Base-by-base conservation (phyloP, 2,888 invertebrate genomes). In the Ornithoptera alexandrae region DNA sequence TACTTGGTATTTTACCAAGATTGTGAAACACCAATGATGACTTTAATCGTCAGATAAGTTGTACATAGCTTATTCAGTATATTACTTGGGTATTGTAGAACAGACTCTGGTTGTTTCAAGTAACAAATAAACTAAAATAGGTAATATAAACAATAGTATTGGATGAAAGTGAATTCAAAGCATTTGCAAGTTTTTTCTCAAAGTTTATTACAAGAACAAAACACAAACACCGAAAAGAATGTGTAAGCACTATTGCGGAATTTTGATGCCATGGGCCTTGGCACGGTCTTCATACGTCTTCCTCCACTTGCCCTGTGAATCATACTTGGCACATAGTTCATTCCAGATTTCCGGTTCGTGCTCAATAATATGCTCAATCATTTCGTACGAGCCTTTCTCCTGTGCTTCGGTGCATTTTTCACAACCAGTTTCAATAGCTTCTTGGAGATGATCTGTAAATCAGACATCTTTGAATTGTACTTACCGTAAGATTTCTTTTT, bases 381-480 rank as follows among this genome's bases (percentile, higher is more conserved):
- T 94, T 74, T 92, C 94, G 61, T 42, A 64, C 0, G 63, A 53
- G 61, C 94, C 95, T 7, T 85, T 81, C 78, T 92, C 94, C 81
- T 96, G 96, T 36, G 90, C 90, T 53, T 95, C 94, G 39, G 94
- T 95, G 81, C 96, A 96, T 81, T 95, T 95, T 67, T 79, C 77
- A 82, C 96, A 96, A 65, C 94, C 94, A 24, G 92, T 94, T 71
- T 88, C 83, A 63, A 95, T 79, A 0, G 95, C 95, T 74, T 95
- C 95, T 7, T 95, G 94, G 46, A 95, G 83, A 24, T 87, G 76
- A 56, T 83, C 94, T 94, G 81, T 6, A 84, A 67, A 59, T 58
- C 20, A 58, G 5, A 53, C 18, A n/a, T 46, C 46, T 46, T 0
- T 46, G 12, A 15, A 1, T 17, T 15, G 12, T 46, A 46, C 15